phyloP scores from a whole-genome alignment of 2,888 invertebrate genomes.

The Nemoura dubitans region DNA sequence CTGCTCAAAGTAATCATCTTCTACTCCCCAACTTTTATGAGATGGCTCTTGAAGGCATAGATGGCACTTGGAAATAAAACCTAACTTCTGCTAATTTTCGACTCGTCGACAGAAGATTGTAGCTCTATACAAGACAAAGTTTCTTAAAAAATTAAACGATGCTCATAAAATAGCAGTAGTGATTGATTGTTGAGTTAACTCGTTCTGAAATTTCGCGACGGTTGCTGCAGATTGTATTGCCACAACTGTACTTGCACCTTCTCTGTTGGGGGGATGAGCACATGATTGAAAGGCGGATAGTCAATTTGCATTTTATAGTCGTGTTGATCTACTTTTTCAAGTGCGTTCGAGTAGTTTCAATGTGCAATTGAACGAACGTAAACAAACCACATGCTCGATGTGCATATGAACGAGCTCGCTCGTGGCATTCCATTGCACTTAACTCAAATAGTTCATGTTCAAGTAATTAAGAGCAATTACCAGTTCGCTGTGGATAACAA shows the following conservation, averaged over 20 bases:
- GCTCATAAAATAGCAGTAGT: background rate
- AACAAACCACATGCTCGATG: background rate
- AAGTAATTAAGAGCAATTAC: background rate
- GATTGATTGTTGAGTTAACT: background rate
- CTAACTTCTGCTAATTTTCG: background rate
- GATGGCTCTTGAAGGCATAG: background rate
- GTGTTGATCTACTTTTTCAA: background rate
- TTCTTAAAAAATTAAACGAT: background rate
- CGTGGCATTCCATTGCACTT: background rate
- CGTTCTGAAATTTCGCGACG: background rate
- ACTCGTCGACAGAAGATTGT: background rate
- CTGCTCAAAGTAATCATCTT: background rate
- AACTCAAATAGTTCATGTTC: background rate
- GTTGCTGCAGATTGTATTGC: background rate
- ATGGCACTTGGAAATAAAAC: background rate
- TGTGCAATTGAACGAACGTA: conserved; percentile 1
- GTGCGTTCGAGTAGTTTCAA: background rate
- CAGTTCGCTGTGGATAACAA: background rate
- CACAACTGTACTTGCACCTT: background rate
- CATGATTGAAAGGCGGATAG: background rate
- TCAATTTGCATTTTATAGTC: background rate
- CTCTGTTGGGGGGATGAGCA: background rate
- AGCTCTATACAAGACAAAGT: background rate
- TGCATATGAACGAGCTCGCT: too few species aligned
- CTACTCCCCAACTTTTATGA: background rate